These are phyloP conservation scores for Scarus forsteni DNA, from an alignment of 2,797 vertebrate species.

Conservation along the genomic window DNA sequence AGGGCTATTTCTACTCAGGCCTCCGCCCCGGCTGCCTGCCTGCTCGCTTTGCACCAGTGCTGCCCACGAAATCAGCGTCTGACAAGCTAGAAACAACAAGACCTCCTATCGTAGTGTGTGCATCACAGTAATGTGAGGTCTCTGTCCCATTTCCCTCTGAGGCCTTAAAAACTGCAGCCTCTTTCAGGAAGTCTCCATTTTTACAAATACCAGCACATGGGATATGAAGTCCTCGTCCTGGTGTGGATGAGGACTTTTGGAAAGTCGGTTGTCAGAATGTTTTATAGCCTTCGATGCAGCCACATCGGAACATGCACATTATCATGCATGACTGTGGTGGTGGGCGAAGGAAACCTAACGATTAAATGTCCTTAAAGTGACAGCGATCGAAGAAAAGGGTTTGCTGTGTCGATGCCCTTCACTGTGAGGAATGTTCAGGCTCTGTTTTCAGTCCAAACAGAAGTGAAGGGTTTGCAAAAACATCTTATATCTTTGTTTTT, in stretches of 20 bases:
- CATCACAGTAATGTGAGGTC: conserved; percentile 14
- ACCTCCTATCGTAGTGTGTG: conserved; percentile 19
- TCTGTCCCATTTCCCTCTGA: conserved; percentile 23
- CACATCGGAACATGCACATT: conserved; percentile 53
- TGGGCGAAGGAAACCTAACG: conserved; percentile 63
- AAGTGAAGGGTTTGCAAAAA: conserved; percentile 5
- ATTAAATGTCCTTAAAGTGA: conserved; percentile 70
- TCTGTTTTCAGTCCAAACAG: conserved; percentile 25
- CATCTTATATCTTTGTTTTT: background rate
- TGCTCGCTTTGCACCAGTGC: conserved; percentile 39
- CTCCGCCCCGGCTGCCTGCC: conserved; percentile 68
- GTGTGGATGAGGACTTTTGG: conserved; percentile 21
- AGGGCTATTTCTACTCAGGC: conserved; percentile 79
- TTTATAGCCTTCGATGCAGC: conserved; percentile 49
- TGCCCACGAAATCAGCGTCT: conserved; percentile 45
- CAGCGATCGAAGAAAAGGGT: conserved; percentile 28
- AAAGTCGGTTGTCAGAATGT: conserved; percentile 46
- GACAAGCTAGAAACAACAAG: conserved; percentile 3
- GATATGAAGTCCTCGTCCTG: conserved; percentile 4
- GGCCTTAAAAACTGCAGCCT: conserved; percentile 4
- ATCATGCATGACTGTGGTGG: conserved; percentile 66
- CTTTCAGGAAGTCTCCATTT: conserved; percentile 20
- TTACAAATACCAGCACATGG: conserved; percentile 27
- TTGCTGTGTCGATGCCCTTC: conserved; percentile 22
- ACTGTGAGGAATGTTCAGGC: conserved; percentile 20